These are phyloP conservation scores for Cotesia congregata DNA, from an alignment of 2,888 invertebrate species.

Conservation along the genomic window DNA sequence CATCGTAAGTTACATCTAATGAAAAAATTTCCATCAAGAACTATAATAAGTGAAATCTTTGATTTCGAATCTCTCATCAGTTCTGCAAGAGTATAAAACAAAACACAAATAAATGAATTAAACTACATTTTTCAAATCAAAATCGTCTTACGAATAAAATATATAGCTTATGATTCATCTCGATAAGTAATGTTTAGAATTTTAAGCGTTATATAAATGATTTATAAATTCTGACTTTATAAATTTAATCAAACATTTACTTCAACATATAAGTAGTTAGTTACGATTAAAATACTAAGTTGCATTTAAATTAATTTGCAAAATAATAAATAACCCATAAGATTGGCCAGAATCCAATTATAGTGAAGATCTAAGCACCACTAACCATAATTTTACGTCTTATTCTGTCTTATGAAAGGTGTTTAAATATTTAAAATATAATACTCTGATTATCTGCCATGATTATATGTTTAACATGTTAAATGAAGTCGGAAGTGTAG, in stretches of 20 bases:
- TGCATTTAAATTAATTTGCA: conserved; percentile 41
- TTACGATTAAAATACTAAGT: neutral
- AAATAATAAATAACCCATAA: conserved; percentile 42
- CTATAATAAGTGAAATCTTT: no score
- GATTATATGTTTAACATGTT: neutral
- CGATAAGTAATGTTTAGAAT: neutral
- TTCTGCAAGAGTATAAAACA: no score
- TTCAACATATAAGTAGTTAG: conserved; percentile 4
- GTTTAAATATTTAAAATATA: conserved; percentile 37
- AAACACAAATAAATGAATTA: no score
- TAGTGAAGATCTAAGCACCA: conserved; percentile 31
- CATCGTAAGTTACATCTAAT: no score
- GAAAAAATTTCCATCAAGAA: no score
- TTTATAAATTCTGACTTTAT: neutral
- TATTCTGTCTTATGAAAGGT: conserved; percentile 42
- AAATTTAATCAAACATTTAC: neutral
- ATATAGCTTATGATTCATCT: no score
- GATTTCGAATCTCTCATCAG: no score
- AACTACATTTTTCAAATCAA: no score
- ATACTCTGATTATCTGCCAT: neutral
- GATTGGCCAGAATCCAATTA: conserved; percentile 47
- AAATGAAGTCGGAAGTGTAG: neutral
- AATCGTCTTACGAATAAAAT: no score
- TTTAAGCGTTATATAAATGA: neutral
- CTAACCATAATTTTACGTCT: conserved; percentile 44